Base-by-base conservation (phyloP, 2,797 vertebrate genomes). In the Dicrostonyx torquatus region DNA sequence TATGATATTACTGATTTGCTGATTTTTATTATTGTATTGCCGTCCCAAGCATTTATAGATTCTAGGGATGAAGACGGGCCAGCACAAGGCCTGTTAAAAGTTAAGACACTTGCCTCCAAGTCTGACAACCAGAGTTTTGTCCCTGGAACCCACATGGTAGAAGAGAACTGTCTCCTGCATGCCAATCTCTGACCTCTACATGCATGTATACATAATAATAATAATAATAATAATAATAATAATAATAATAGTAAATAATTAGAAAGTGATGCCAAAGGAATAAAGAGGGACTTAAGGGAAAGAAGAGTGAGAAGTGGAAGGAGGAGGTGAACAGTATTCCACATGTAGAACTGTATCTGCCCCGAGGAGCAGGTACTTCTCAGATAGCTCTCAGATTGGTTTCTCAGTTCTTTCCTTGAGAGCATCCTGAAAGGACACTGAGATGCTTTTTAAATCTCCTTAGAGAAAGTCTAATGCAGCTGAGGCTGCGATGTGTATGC, bases 371-470 rank as follows among this genome's bases (percentile, higher is more conserved):
- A 92, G 9, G 9, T 78, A 2, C 37, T 84, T 5, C 29, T 89
- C 75, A 83, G 0, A 40, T 83, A 95, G 45, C 64, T 94, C 88
- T 91, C 77, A 95, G 45, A 86, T 55, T 87, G 58, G 40, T n/a
- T 93, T 26, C 11, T 60, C 78, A 72, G 24, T 77, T 94, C 17
- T 64, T 13, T 94, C 29, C 34, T 85, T 90, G 84, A 78, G 72
- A 94, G 55, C 64, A 64, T 37, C 29, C 87, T 72, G 14, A 87
- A 77, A 91, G 29, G n/a, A 31, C 40, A 55, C 3, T 10, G 92
- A 45, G 31, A 40, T 84, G 34, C 24, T 40, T 53, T 90, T 66
- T 68, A 86, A 78, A 82, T 66, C 62, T 90, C 0, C 90, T 80
- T 6, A 75, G 68, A 89, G 45, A 83, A 89, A n/a, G 5, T 87